Evolutionary conservation across 2,888 invertebrate species (phyloP), one percentile per base, ranked within the genome.

Genomic region (Seira ritae): DNA sequence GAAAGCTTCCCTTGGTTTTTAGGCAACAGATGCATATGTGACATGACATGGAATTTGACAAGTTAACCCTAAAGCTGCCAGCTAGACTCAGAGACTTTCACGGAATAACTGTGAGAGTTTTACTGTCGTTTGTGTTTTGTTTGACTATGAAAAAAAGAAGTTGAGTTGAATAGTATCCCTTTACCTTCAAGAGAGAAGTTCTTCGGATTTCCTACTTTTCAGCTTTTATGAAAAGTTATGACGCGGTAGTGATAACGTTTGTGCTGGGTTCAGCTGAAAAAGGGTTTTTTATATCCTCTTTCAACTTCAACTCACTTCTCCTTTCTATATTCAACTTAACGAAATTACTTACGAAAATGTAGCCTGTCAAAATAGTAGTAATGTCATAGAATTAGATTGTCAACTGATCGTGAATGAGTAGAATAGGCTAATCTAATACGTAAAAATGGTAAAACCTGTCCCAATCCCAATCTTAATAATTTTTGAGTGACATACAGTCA

Each of bases 11-110:
- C 65, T 73, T 55, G 71, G 42, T n/a, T n/a, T n/a, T 42, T 72
- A 79, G 79, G 72, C 72, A 72, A 31, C 67, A 79, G 71, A 79
- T 72, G 72, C 46, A 37, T 66, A 79, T 79, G 72, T 72, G 79
- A 79, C 79, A 79, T 79, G 79, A 72, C 79, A 72, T 66, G 79
- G 65, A 79, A 79, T 79, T 79, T 79, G 79, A 79, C 79, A 79
- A 66, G 46, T 23, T 79, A 79, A 79, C 79, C 79, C 79, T 79
- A 72, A 79, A 79, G 67, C 79, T 79, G 79, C 72, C 79, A 72
- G 10, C 65, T 37, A 42, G 12, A 42, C 42, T 42, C 12, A 42
- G 6, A 12, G 42, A 8, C 42, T 42, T 42, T 42, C 42, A 42
- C 42, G 42, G 42, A 42, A 42, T 42, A 42, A 8, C 42, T 42